A percentile compares a stretch with the other conserved stretches of the same genome.
phyloP scores from a whole-genome alignment of 2,888 invertebrate genomes.

The Peribatodes rhomboidaria region DNA sequence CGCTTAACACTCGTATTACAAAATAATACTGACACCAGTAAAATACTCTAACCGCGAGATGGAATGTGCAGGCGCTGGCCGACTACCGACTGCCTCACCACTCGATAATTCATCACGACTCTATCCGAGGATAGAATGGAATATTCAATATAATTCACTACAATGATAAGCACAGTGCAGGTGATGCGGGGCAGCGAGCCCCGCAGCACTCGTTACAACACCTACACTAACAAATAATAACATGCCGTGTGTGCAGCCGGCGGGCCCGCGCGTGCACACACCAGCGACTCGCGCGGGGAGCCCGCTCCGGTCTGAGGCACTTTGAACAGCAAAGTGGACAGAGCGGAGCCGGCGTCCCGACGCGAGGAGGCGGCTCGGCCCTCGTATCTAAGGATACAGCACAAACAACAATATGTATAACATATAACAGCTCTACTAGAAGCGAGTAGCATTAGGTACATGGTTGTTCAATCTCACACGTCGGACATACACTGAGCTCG shows the following conservation, averaged over 20 bases:
- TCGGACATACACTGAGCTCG: slow-evolving; percentile 62
- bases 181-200: slow-evolving; percentile 48
- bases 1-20: slow-evolving; percentile 84
- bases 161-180: slow-evolving; percentile 72
- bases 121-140: slow-evolving; percentile 76
- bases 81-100: slow-evolving; percentile 69
- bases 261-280: slow-evolving; percentile 49
- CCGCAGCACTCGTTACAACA: slow-evolving; percentile 57
- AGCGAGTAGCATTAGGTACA: slow-evolving; percentile 80
- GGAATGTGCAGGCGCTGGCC: slow-evolving; percentile 79
- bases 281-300: slow-evolving; percentile 51
- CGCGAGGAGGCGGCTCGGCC: slow-evolving; percentile 53
- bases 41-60: slow-evolving; percentile 79
- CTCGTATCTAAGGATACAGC: slow-evolving; percentile 67
- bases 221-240: slow-evolving; percentile 78
- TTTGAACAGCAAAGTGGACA: slow-evolving; percentile 63
- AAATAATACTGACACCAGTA: slow-evolving; percentile 86
- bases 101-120: slow-evolving; percentile 77
- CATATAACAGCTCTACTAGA: slow-evolving; percentile 77
- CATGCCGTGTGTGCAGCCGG: slow-evolving; percentile 61
- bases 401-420: slow-evolving; percentile 75
- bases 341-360: slow-evolving; percentile 52
- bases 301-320: slow-evolving; percentile 53
- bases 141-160: slow-evolving; percentile 77
- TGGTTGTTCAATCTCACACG: slow-evolving; percentile 69